phyloP scores from a whole-genome alignment of 2,888 invertebrate genomes.

The Branchipolynoe longqiensis region DNA sequence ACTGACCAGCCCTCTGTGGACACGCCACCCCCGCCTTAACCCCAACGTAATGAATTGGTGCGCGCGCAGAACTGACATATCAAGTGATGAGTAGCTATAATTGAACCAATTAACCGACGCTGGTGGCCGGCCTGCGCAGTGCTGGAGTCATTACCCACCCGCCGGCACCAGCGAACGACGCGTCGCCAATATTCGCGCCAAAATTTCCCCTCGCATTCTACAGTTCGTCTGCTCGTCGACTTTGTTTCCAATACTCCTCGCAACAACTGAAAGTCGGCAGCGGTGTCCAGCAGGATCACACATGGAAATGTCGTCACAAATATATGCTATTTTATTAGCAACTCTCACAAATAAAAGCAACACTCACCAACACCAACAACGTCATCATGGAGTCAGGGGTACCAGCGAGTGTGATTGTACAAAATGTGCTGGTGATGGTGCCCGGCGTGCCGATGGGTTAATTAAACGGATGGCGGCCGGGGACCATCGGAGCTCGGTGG shows the following conservation, averaged over 20 bases:
- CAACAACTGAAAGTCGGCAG: too few species aligned
- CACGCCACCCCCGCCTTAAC: conserved; percentile 16
- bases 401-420: neutral
- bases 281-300: too few species aligned
- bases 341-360: too few species aligned
- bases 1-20: too few species aligned
- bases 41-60: conserved; percentile 31
- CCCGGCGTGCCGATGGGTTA: conserved; percentile 36
- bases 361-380: too few species aligned
- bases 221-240: too few species aligned
- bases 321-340: too few species aligned
- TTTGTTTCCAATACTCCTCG: too few species aligned
- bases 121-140: conserved; percentile 1
- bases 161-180: conserved; percentile 12
- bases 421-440: neutral
- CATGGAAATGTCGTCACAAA: too few species aligned
- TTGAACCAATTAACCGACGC: conserved; percentile 38
- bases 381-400: too few species aligned
- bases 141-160: neutral
- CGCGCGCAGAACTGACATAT: conserved; percentile 50
- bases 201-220: too few species aligned
- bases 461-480: conserved; percentile 31
- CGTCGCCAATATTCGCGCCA: too few species aligned
- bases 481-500: conserved; percentile 17
- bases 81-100: conserved; percentile 49